A percentile compares a stretch with the other conserved stretches of the same genome.
Conservation (phyloP, 2,888 invertebrate genomes). For the Auanema freiburgensis region DNA sequence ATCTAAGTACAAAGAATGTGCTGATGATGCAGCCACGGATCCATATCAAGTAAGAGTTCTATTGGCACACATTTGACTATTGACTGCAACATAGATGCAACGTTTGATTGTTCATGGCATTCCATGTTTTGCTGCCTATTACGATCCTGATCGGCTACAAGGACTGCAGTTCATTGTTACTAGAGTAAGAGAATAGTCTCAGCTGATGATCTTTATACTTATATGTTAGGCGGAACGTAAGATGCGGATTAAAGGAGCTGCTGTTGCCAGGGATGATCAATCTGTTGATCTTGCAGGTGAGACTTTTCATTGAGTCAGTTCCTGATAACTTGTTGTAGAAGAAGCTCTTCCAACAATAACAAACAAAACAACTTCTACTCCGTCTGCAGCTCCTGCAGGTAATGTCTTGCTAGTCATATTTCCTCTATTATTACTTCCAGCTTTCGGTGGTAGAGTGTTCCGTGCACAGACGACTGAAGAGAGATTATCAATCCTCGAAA, state of each 20-base stretch:
- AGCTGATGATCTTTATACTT: not conserved
- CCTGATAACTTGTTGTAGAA: no score
- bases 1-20: constrained; percentile 27
- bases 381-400: not conserved
- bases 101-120: constrained; percentile 20
- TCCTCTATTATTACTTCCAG: not conserved
- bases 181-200: constrained; percentile 16
- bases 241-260: constrained; percentile 1
- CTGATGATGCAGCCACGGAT: constrained; percentile 14
- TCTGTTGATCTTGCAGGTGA: no score
- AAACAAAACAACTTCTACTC: not conserved
- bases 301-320: no score
- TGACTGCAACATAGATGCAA: not conserved
- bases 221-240: constrained; percentile 7
- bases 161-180: constrained; percentile 34
- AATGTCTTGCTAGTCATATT: not conserved
- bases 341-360: constrained; percentile 10
- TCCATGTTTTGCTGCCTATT: constrained; percentile 33
- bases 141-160: constrained; percentile 35
- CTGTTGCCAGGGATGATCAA: not conserved
- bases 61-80: not conserved
- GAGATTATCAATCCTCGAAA: constrained; percentile 33
- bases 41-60: constrained; percentile 11
- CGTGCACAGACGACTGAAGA: constrained; percentile 34
- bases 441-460: constrained; percentile 19